Base-by-base conservation (phyloP, 2,888 invertebrate species). In the Hydraecia micacea region DNA sequence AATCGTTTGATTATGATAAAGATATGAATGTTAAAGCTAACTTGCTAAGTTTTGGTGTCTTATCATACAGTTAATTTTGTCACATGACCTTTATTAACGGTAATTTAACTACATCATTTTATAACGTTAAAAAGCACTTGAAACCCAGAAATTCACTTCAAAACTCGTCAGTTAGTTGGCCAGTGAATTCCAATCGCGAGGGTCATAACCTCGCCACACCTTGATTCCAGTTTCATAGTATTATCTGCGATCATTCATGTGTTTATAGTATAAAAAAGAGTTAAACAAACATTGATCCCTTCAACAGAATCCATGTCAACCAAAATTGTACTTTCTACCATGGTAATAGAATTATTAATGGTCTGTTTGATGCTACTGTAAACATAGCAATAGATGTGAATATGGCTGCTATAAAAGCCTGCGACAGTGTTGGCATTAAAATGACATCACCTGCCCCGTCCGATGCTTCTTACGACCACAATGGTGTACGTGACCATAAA, bases 391-490 rank as follows among this genome's bases (percentile, higher is more conserved):
- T 58, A 79, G 72, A 80, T 68, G 80, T 79, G 80, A 75, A 81
- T 81, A 84, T 80, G 77, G 79, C 66, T 80, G 79, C 77, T 76
- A 84, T 89, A 83, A 88, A 83, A 85, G 75, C 86, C 77, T 84
- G 84, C 83, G 90, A 86, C 90, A 79, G 62, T 77, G 86, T 80
- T 85, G 81, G 88, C 86, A 89, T 91, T 89, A 89, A 88, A 89
- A 90, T 91, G 90, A 91, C 91, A 88, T 90, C 91, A 90, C 86
- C 84, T 84, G 86, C 52, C 73, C 71, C 68, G 69, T 71, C 71
- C 71, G 71, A 71, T 65, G 67, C 69, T 84, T 81, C 87, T 87
- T 87, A 78, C 77, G 49, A 69, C 74, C 77, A 78, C 78, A 77
- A 77, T 83, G 78, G 68, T 82, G 65, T 73, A 73, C 63, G 52